phyloP scores from a whole-genome alignment of 2,888 invertebrate genomes.

The Dione vanillae region DNA sequence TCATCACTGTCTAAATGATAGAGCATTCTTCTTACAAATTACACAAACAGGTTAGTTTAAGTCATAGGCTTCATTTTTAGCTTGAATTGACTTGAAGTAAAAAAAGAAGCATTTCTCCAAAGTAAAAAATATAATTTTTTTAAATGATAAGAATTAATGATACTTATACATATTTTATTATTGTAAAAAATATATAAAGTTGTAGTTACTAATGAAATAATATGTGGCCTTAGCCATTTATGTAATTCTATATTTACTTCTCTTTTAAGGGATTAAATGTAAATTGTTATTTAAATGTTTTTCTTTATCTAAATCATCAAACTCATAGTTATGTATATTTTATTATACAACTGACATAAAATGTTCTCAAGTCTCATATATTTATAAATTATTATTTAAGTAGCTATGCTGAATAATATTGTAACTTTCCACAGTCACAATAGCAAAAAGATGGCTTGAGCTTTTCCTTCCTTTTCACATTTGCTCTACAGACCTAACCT shows the following conservation, averaged over 20 bases:
- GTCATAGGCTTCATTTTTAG: slow-evolving; percentile 22
- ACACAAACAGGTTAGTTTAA: slow-evolving; percentile 34
- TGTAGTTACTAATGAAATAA: neutral
- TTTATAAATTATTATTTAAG: slow-evolving; percentile 2
- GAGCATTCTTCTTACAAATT: slow-evolving; percentile 17
- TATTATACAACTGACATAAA: neutral
- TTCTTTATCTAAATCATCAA: neutral
- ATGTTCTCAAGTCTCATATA: neutral
- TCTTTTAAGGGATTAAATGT: neutral
- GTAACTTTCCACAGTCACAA: slow-evolving; percentile 3
- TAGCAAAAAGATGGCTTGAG: neutral
- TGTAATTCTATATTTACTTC: neutral
- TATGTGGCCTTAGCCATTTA: neutral
- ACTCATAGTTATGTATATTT: neutral
- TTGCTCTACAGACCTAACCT: slow-evolving; percentile 38
- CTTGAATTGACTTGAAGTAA: slow-evolving; percentile 7
- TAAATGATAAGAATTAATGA: neutral
- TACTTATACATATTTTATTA: neutral
- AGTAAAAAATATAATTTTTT: neutral
- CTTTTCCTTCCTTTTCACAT: slow-evolving; percentile 13
- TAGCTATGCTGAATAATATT: neutral
- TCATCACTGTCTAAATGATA: slow-evolving; percentile 16
- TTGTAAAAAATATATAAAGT: neutral
- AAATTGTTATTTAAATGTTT: neutral
- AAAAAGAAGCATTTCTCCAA: too few species aligned